Base-by-base conservation (phyloP, 2,113 vertebrate genomes). In the Labrus mixtus region DNA sequence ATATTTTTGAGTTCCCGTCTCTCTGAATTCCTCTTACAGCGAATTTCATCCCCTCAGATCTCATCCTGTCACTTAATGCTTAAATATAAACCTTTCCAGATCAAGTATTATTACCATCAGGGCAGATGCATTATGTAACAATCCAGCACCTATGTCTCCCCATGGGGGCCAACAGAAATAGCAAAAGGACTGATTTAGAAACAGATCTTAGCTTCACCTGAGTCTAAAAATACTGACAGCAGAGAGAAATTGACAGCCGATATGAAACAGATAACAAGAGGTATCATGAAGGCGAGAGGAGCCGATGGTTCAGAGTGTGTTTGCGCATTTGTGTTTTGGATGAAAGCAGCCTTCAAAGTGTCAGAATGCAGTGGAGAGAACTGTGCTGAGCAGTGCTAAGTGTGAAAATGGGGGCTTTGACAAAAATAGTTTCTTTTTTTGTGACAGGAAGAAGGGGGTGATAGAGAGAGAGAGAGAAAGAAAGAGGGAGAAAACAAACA, bases 51-150 rank as follows among this genome's bases (percentile, higher is more conserved):
- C 73, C 60, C 57, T 86, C 68, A 45, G 72, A 82, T 82, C 77
- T 83, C 75, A 62, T 84, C 80, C 41, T 76, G 85, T 81, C 73
- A 72, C 72, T 83, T 68, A 60, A 64, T 73, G 63, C 83, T 85
- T 88, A 86, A 89, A 89, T 87, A 86, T 84, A 87, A 91, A 81
- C 72, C 71, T 60, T 51, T 43, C 51, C 64, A 66, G 75, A 86
- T 90, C 79, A 67, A 76, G 54, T 62, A 12, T 70, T 37, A 37
- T 86, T 76, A 54, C 51, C 51, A 67, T 87, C 85, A 68, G 43
- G 68, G 8, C 53, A 5, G 76, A 68, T 81, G 70, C 20, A 74
- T 88, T 85, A 88, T 65, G 82, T 73, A 89, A 83, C 70, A 29
- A 46, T 68, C 68, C 72, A 54, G 51, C 83, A 76, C 73, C 17